Percentiles rank a stretch among this genome's conserved stretches.
Evolutionary conservation across 2,797 vertebrate genomes (phyloP).

Genomic region (Valencia hispanica): DNA sequence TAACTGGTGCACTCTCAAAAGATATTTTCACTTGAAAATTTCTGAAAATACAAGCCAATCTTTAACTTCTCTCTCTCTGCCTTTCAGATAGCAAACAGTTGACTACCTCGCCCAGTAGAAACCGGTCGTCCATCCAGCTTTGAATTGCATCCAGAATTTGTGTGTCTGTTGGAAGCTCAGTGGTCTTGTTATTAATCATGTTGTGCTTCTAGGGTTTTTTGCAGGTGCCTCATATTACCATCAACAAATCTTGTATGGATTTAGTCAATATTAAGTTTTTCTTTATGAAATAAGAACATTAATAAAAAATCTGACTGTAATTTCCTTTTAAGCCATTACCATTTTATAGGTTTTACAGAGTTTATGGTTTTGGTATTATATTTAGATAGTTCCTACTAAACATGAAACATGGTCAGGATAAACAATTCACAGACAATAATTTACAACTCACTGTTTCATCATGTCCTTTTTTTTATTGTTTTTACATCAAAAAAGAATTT

Average conservation of each 20-base stretch:
- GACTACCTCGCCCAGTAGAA: neutral
- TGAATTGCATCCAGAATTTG: neutral
- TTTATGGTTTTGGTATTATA: neutral
- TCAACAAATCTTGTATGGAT: neutral
- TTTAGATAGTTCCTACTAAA: neutral
- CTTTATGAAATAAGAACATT: neutral
- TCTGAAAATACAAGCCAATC: neutral
- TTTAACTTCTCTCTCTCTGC: neutral
- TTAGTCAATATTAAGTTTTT: neutral
- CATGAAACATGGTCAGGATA: neutral
- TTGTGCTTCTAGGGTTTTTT: neutral
- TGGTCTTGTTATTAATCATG: neutral
- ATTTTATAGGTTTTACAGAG: neutral
- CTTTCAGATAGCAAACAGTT: neutral
- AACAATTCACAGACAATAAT: neutral
- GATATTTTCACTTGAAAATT: neutral
- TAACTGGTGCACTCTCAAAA: neutral
- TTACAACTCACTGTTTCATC: neutral
- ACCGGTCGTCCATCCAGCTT: neutral
- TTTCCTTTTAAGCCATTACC: neutral
- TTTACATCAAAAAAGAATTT: slow-evolving; percentile 8
- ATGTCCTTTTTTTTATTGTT: neutral
- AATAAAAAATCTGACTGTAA: neutral
- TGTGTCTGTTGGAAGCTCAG: neutral
- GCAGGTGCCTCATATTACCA: neutral